Evolutionary conservation across 2,888 invertebrate genomes (phyloP).

Genomic region (Melangyna quadrimaculata): DNA sequence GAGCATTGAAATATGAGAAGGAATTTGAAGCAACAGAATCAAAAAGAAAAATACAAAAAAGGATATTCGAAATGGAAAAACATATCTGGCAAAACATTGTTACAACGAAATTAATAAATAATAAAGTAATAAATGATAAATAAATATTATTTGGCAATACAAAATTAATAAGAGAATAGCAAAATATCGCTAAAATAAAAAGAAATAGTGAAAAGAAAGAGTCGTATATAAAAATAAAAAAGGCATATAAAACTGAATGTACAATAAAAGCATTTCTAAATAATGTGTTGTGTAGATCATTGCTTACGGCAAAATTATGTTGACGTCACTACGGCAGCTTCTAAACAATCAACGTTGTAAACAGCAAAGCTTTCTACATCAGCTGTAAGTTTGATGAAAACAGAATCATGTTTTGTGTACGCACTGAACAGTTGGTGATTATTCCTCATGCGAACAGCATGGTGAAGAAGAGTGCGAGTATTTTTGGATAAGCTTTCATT

Average conservation of each 20-base stretch:
- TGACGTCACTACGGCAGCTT: neutral
- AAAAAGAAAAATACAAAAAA: no score
- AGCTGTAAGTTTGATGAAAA: neutral
- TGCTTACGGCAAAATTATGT: constrained; percentile 2
- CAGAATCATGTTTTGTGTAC: neutral
- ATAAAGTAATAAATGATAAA: neutral
- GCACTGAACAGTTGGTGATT: neutral
- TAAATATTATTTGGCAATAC: no score
- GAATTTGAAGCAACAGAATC: no score
- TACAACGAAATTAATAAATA: neutral
- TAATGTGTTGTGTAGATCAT: neutral
- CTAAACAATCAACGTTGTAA: no score
- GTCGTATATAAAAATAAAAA: no score
- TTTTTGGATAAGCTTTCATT: neutral
- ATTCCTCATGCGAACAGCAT: neutral
- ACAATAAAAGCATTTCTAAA: neutral
- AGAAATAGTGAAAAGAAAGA: no score
- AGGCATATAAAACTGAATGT: neutral
- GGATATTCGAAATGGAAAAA: no score
- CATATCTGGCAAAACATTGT: neutral
- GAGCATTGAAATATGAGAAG: no score
- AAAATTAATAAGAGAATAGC: no score
- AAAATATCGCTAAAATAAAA: no score
- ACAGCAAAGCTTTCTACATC: no score
- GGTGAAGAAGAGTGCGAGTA: neutral